These are phyloP conservation scores for Tillus elongatus DNA, from an alignment of 2,888 invertebrate species.

Conservation along the genomic window DNA sequence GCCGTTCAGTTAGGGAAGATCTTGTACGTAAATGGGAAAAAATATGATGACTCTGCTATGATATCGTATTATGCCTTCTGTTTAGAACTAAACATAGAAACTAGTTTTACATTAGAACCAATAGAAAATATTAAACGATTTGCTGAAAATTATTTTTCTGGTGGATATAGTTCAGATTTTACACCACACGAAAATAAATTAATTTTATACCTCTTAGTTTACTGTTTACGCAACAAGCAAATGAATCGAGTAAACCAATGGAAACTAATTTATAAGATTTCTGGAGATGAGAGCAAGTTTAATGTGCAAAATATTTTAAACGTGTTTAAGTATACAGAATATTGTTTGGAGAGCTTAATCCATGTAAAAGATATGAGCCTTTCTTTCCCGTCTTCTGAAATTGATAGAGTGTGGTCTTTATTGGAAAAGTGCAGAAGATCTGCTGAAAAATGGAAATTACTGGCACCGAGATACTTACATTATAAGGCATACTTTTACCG, in stretches of 20 bases:
- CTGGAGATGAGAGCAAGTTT: background rate
- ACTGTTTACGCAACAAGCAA: slow-evolving; percentile 19
- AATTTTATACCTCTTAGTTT: slow-evolving; percentile 19
- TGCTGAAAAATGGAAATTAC: slow-evolving; percentile 23
- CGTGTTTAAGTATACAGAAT: slow-evolving; percentile 22
- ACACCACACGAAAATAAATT: slow-evolving; percentile 20
- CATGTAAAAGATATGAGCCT: background rate
- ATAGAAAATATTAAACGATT: slow-evolving; percentile 42
- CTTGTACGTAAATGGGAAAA: slow-evolving; percentile 29
- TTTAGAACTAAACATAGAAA: slow-evolving; percentile 49
- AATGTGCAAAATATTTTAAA: slow-evolving; percentile 15
- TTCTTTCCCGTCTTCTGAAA: slow-evolving; percentile 12
- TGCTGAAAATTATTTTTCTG: slow-evolving; percentile 33
- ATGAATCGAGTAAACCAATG: slow-evolving; percentile 19
- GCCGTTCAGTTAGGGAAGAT: slow-evolving; percentile 44
- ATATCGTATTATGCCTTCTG: slow-evolving; percentile 51
- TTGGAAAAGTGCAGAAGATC: slow-evolving; percentile 17
- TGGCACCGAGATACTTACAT: slow-evolving; percentile 23
- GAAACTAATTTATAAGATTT: slow-evolving; percentile 18
- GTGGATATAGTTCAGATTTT: background rate
- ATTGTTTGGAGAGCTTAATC: slow-evolving; percentile 3
- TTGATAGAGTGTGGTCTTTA: slow-evolving; percentile 14
- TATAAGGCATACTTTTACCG: slow-evolving; percentile 23
- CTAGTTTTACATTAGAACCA: slow-evolving; percentile 47
- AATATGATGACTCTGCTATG: slow-evolving; percentile 31